Conservation (phyloP, 2,113 vertebrate genomes). For the Podarcis muralis region DNA sequence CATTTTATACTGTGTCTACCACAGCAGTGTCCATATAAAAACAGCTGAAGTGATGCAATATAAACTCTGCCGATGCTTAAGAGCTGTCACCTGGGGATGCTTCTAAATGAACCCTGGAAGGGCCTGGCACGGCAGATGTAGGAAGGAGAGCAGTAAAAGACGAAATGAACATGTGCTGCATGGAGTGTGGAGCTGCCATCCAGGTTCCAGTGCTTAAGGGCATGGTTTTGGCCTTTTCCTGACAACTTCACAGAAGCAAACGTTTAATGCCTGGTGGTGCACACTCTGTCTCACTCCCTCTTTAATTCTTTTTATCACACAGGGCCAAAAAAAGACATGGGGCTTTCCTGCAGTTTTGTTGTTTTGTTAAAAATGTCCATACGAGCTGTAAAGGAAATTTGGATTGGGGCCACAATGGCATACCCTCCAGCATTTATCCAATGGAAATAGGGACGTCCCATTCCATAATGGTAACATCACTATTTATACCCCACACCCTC, state of each 20-base stretch:
- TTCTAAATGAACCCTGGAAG: conserved; percentile 1
- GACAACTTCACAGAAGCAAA: background rate
- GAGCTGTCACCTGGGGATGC: background rate
- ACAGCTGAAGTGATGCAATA: conserved; percentile 41
- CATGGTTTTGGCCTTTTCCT: background rate
- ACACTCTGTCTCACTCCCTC: background rate
- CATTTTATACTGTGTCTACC: conserved; percentile 35
- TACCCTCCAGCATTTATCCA: too few relatives aligned
- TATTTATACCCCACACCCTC: too few relatives aligned
- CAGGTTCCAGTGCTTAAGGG: background rate
- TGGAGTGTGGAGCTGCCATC: background rate
- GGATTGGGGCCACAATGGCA: background rate
- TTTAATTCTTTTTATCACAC: background rate
- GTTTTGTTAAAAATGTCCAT: background rate
- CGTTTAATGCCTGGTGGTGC: background rate
- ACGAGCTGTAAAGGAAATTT: background rate
- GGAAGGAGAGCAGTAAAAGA: background rate
- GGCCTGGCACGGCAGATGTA: background rate
- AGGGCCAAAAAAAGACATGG: background rate
- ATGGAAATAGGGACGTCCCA: too few relatives aligned
- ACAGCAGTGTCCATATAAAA: conserved; percentile 19
- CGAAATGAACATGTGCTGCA: background rate
- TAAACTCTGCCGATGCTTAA: conserved; percentile 7
- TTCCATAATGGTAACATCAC: too few relatives aligned
- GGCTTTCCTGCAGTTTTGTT: background rate